Evolutionary conservation across 2,113 vertebrate genomes (phyloP).

Genomic region (Chauna torquata): DNA sequence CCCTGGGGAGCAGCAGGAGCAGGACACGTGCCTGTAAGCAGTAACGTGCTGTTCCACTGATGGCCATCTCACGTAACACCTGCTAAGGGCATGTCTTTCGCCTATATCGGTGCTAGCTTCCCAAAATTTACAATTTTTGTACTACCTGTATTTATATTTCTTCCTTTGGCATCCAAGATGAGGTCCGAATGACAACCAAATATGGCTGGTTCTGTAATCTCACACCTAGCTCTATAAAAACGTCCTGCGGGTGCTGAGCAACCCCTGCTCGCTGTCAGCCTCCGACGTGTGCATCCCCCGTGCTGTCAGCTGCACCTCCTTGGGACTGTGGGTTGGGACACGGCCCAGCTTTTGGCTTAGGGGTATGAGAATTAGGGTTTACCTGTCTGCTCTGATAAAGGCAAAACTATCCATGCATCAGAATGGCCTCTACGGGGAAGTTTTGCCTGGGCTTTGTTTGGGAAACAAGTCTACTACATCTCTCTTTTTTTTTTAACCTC

Average conservation of each 20-base stretch:
- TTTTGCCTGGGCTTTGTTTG: background rate
- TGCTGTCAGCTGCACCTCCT: background rate
- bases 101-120: background rate
- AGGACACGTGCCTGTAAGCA: background rate
- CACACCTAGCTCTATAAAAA: background rate
- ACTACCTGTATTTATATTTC: background rate
- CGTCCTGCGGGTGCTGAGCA: background rate
- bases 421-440: background rate
- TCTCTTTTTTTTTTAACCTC: background rate
- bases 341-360: background rate
- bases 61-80: background rate
- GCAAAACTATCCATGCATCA: background rate
- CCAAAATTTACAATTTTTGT: background rate
- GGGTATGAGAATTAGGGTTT: background rate
- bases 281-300: background rate
- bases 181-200: background rate
- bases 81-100: background rate
- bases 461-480: background rate
- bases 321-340: background rate
- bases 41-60: background rate
- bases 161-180: background rate
- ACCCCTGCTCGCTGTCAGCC: background rate
- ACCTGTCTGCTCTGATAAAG: background rate
- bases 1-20: background rate
- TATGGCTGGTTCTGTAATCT: background rate